Percentiles rank a stretch among this genome's conserved stretches.
These are phyloP conservation scores for Heteromormyrus szaboi DNA, from an alignment of 2,797 vertebrate genomes.

Conservation along the genomic window DNA sequence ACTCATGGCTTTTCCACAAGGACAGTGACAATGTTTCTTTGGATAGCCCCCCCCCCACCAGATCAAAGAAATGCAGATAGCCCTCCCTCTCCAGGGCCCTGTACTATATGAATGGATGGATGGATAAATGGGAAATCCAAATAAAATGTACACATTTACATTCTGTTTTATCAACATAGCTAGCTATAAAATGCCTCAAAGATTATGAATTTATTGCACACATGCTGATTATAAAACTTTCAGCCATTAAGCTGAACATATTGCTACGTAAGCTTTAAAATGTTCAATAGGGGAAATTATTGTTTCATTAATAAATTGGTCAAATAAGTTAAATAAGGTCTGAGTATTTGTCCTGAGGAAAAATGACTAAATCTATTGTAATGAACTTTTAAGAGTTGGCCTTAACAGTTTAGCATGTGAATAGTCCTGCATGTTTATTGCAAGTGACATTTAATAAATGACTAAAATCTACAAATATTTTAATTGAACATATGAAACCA, in stretches of 20 bases:
- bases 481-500: neutral
- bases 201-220: neutral
- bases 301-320: neutral
- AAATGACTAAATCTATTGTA: neutral
- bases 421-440: neutral
- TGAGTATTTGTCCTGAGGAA: neutral
- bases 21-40: neutral
- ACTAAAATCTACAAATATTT: neutral
- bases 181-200: neutral
- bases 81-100: neutral
- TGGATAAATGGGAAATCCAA: neutral
- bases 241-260: neutral
- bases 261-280: neutral
- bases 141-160: neutral
- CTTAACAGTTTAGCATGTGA: neutral
- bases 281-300: neutral
- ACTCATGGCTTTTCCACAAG: neutral
- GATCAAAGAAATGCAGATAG: neutral
- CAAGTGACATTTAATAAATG: neutral
- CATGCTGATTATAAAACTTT: neutral
- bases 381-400: neutral
- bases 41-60: neutral
- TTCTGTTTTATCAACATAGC: neutral
- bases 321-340: neutral
- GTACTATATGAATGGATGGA: neutral